Evolutionary conservation across 2,888 invertebrate species (phyloP), one percentile per base, ranked within the genome.

Genomic region (Agriopis leucophaearia): DNA sequence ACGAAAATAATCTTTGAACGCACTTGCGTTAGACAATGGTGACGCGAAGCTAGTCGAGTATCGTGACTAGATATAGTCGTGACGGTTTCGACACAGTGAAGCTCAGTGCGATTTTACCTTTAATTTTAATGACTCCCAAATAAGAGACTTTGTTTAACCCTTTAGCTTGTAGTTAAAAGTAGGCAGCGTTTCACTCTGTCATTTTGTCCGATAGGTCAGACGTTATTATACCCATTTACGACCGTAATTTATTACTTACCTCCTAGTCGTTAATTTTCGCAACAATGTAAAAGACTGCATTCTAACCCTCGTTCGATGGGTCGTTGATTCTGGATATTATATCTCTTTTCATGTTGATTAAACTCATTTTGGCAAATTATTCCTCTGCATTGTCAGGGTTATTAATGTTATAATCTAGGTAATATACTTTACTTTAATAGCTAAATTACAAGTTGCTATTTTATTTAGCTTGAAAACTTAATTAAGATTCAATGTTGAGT

Each of bases 341-440:
- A 69, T 42, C n/a, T 40, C 40, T 63, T 42, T 48, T 59, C 35
- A 58, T 40, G 44, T 47, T 48, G 48, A 51, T 56, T 48, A 59
- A 59, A 16, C 59, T 27, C 36, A 50, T 59, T 59, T 16, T 38
- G 15, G 13, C 18, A 27, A 59, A 13, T 59, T 15, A 57, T 35
- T 6, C 5, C n/a, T 13, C n/a, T 16, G 57, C 45, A 57, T 57
- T 57, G 57, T 57, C 45, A 27, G 45, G 35, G 55, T 42, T 55
- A 42, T 55, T 42, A 55, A 55, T 38, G 55, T 45, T 35, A 57
- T 35, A 15, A 45, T 57, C 45, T 35, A 45, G 45, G 15, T n/a
- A 45, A 45, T 57, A 40, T 50, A 50, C n/a, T n/a, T n/a, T n/a
- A 50, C n/a, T 40, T 50, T 58, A 16, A 18, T 18, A 47, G 50